A percentile compares a stretch with the other conserved stretches of the same genome.
phyloP scores from a whole-genome alignment of 1,140 invertebrate species.

The Zaprionus ghesquierei region DNA sequence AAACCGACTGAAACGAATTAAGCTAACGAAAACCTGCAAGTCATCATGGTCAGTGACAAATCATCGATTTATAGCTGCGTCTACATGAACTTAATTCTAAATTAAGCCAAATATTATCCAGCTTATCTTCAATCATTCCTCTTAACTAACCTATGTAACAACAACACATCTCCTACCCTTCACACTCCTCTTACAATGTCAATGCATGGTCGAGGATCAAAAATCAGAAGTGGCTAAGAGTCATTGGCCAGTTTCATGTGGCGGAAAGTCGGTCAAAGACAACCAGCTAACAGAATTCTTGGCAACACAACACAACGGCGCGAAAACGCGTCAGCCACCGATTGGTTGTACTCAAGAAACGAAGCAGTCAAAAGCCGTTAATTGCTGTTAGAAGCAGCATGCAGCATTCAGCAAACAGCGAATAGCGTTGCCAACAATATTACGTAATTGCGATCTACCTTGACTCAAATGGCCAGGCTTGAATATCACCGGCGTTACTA shows the following conservation, averaged over 20 bases:
- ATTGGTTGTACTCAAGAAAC: conserved; percentile 47
- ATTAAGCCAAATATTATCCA: background rate
- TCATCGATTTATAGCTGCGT: conserved; percentile 1
- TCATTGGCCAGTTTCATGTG: conserved; percentile 24
- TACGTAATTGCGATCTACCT: conserved; percentile 22
- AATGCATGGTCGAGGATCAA: conserved; percentile 3
- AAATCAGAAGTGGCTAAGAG: conserved; percentile 1
- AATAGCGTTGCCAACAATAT: conserved; percentile 34
- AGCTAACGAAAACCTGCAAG: conserved; percentile 8
- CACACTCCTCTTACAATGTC: background rate
- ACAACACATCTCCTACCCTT: background rate
- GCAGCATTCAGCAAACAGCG: background rate
- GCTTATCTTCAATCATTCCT: background rate
- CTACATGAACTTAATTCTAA: background rate
- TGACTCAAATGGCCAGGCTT: conserved; percentile 43
- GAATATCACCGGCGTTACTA: conserved; percentile 60
- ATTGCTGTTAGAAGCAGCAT: conserved; percentile 65
- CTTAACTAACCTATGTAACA: background rate
- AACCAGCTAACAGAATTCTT: conserved; percentile 70
- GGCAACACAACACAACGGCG: conserved; percentile 40
- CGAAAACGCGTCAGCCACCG: conserved; percentile 19
- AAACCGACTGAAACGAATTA: background rate
- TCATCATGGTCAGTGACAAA: conserved; percentile 20
- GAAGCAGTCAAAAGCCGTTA: conserved; percentile 30
- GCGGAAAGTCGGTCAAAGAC: conserved; percentile 71